phyloP scores from a whole-genome alignment of 1,140 invertebrate species.

The Pogonognathellus flavescens region DNA sequence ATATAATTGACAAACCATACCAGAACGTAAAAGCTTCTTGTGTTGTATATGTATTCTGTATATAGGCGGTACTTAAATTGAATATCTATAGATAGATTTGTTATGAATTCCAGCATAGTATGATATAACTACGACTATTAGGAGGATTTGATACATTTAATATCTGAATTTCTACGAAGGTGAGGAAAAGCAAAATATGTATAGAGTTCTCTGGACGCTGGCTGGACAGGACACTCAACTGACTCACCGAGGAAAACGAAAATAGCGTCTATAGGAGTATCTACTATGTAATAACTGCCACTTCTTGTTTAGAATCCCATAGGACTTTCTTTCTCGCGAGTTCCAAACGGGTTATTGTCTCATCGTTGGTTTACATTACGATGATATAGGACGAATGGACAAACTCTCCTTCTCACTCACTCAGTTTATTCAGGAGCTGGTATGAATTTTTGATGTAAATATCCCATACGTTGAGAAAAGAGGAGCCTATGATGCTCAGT shows the following conservation, averaged over 20 bases:
- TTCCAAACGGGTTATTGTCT: not conserved
- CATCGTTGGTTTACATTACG: not conserved
- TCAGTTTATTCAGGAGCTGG: constrained; percentile 24
- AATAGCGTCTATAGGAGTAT: not conserved
- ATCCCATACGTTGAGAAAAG: not conserved
- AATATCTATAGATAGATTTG: too few species aligned
- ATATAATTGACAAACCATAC: not conserved
- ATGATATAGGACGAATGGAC: not conserved
- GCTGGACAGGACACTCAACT: not conserved
- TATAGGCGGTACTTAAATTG: too few species aligned
- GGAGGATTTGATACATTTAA: too few species aligned
- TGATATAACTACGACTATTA: not conserved
- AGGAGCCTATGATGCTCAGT: not conserved
- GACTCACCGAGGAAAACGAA: not conserved
- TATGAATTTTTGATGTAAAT: constrained; percentile 35
- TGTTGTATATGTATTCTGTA: too few species aligned
- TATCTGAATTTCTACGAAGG: too few species aligned
- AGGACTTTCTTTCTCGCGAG: not conserved
- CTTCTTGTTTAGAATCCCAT: not conserved
- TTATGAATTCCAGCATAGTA: not conserved
- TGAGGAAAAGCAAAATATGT: not conserved
- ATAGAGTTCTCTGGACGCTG: not conserved
- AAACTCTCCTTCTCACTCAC: not conserved
- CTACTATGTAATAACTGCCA: not conserved
- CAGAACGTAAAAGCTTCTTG: too few species aligned